Evolutionary conservation across 2,797 vertebrate species (phyloP).

Genomic region (Scarus forsteni): DNA sequence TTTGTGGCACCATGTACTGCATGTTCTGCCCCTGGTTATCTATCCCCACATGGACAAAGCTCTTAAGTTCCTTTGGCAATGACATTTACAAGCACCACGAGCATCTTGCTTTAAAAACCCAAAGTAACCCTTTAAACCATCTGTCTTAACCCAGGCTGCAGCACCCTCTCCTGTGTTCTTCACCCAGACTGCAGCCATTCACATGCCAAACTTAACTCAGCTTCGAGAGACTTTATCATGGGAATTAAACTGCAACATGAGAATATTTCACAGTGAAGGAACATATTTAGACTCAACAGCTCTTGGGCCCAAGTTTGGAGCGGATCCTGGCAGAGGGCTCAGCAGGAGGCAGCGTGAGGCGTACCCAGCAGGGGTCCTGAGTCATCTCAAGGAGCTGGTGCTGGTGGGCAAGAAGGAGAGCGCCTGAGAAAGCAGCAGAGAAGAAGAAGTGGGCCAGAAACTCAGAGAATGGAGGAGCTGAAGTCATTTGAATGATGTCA

Average conservation of each 20-base stretch:
- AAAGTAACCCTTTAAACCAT: too few species aligned
- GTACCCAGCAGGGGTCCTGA: slow-evolving; percentile 5
- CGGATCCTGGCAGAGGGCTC: not conserved
- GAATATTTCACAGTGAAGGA: not conserved
- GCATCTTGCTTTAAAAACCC: too few species aligned
- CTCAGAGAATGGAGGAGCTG: not conserved
- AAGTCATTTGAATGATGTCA: too few species aligned
- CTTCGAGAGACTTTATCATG: not conserved
- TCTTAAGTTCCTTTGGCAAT: too few species aligned
- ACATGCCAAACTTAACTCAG: not conserved
- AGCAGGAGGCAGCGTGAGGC: not conserved
- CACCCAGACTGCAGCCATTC: not conserved
- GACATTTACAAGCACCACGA: too few species aligned
- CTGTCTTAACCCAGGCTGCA: too few species aligned
- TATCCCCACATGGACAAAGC: too few species aligned
- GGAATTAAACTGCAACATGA: not conserved
- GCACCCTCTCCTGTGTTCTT: too few species aligned
- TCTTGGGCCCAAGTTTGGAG: not conserved
- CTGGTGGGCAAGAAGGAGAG: not conserved
- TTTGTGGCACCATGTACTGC: too few species aligned
- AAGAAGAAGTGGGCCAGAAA: not conserved
- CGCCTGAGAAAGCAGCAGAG: not conserved
- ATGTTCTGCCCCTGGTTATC: too few species aligned
- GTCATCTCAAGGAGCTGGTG: slow-evolving; percentile 1
- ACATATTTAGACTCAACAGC: not conserved